Percentiles rank a stretch among this genome's conserved stretches.
Conservation (phyloP, 2,797 vertebrate genomes). For the Sebastes paucispinis region DNA sequence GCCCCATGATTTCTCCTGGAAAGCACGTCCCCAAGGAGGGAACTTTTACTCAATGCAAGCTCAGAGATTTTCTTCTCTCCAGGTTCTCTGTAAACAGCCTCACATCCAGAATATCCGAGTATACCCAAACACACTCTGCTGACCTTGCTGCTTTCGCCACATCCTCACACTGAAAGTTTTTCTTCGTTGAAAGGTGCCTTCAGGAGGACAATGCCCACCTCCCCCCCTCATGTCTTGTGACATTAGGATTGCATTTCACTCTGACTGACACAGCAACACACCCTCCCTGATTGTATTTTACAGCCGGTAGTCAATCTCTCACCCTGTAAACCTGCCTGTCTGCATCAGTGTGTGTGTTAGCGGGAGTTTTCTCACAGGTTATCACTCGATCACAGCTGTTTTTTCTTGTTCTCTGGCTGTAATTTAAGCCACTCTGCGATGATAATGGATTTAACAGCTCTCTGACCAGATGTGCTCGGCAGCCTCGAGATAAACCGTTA, state of each 20-base stretch:
- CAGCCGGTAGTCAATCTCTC: conserved; percentile 73
- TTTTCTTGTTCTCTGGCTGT: conserved; percentile 59
- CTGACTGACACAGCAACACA: conserved; percentile 53
- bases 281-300: conserved; percentile 66
- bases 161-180: neutral
- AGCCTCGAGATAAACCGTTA: conserved; percentile 49
- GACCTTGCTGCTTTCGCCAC: neutral
- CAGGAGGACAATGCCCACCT: conserved; percentile 26
- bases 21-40: conserved; percentile 56
- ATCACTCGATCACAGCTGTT: conserved; percentile 69
- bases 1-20: conserved; percentile 60
- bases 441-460: conserved; percentile 73
- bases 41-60: conserved; percentile 30
- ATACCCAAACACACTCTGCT: neutral
- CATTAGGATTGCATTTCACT: conserved; percentile 61
- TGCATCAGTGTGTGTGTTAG: conserved; percentile 41
- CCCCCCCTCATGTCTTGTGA: conserved; percentile 45
- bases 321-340: conserved; percentile 69
- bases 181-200: conserved; percentile 10
- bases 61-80: conserved; percentile 25
- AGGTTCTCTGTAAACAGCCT: conserved; percentile 12
- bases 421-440: conserved; percentile 64
- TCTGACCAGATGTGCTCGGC: conserved; percentile 70
- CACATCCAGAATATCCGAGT: conserved; percentile 11
- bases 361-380: conserved; percentile 72